Conservation (phyloP, 2,888 invertebrate species). For the Tupiocoris notatus region DNA sequence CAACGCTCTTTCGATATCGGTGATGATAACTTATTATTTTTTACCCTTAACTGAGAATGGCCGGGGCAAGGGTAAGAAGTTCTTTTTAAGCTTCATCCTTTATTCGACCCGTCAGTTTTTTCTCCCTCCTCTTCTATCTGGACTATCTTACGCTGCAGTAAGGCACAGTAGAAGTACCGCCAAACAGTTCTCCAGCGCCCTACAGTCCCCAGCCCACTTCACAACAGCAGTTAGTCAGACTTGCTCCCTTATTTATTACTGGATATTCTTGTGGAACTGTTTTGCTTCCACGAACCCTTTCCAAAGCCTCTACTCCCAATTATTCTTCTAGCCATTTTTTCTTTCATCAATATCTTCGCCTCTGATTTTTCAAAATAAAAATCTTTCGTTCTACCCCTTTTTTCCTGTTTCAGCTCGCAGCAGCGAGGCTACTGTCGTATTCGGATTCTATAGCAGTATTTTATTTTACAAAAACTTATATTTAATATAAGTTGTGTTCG, state of each 20-base stretch:
- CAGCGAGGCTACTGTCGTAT: too few species aligned
- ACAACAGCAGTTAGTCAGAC: constrained; percentile 39
- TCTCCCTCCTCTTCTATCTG: background rate
- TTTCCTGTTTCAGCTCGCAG: too few species aligned
- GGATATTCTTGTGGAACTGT: constrained; percentile 38
- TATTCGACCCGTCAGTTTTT: constrained; percentile 8
- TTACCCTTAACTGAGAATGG: constrained; percentile 40
- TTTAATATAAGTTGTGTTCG: too few species aligned
- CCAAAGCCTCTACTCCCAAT: constrained; percentile 8
- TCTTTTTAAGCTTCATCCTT: constrained; percentile 18
- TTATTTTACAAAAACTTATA: too few species aligned
- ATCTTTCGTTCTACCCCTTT: background rate
- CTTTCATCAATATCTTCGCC: background rate
- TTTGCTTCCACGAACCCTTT: constrained; percentile 25
- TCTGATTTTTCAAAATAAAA: constrained; percentile 3
- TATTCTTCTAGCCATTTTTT: constrained; percentile 24
- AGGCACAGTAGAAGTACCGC: background rate
- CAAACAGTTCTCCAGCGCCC: background rate
- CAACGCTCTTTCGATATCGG: constrained; percentile 37
- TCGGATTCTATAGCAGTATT: too few species aligned
- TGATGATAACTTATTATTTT: constrained; percentile 46
- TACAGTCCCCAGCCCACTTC: constrained; percentile 24
- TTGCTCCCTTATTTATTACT: constrained; percentile 39
- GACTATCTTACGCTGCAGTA: background rate
- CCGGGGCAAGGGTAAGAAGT: background rate